Conservation (phyloP, 2,113 vertebrate genomes). For the Puntigrus tetrazona region DNA sequence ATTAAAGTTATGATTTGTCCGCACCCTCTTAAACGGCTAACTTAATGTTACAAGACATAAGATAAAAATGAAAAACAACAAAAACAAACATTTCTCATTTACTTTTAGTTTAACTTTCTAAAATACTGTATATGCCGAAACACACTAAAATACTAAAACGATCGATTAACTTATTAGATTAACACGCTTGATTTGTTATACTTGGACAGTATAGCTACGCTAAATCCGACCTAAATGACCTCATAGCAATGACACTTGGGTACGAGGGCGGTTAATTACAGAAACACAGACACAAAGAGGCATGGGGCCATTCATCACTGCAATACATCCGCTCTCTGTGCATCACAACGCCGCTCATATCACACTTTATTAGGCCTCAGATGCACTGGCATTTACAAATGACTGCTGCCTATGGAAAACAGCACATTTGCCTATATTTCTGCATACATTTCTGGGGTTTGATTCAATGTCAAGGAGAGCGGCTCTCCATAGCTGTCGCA, state of each 20-base stretch:
- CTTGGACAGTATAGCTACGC: not conserved
- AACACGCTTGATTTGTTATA: not conserved
- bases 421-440: not conserved
- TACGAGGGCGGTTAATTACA: not conserved
- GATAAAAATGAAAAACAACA: no score
- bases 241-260: not conserved
- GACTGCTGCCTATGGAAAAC: slow-evolving; percentile 8
- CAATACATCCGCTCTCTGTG: not conserved
- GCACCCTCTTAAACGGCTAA: no score
- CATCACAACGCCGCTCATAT: not conserved
- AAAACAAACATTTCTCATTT: no score
- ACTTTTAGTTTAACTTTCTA: no score
- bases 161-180: no score
- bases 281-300: slow-evolving; percentile 6
- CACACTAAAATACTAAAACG: no score
- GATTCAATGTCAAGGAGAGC: slow-evolving; percentile 21
- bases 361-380: not conserved
- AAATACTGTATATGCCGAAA: no score
- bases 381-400: slow-evolving; percentile 14
- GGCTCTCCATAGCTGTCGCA: not conserved
- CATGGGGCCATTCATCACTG: slow-evolving; percentile 1
- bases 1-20: no score
- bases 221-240: not conserved
- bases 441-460: slow-evolving; percentile 13
- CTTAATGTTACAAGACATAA: no score